These are phyloP conservation scores for Miniopterus natalensis DNA, from an alignment of 2,113 vertebrate species.

Conservation along the genomic window DNA sequence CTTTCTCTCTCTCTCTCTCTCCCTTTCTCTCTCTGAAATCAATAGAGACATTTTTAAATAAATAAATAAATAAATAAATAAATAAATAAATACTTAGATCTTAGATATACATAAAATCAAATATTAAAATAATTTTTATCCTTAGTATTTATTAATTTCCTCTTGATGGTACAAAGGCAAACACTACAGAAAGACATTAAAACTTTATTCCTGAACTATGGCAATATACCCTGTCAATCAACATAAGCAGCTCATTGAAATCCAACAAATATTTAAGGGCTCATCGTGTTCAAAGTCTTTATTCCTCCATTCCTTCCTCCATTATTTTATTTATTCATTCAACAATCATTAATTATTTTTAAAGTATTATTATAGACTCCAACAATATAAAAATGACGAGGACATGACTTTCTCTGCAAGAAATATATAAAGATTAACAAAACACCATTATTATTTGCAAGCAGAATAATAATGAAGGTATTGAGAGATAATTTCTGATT, in stretches of 20 bases:
- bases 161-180: constrained; percentile 13
- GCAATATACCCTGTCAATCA: constrained; percentile 2
- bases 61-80: too few relatives aligned
- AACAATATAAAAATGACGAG: not conserved
- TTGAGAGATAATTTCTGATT: constrained; percentile 20
- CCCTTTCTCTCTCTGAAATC: too few relatives aligned
- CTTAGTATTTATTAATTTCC: constrained; percentile 62
- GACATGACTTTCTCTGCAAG: not conserved
- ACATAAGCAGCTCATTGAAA: not conserved
- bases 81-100: not conserved
- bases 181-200: constrained; percentile 13
- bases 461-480: not conserved
- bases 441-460: not conserved
- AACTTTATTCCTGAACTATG: constrained; percentile 29
- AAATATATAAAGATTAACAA: not conserved
- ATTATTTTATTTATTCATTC: constrained; percentile 23
- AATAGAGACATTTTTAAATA: too few relatives aligned
- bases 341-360: constrained; percentile 30
- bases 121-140: constrained; percentile 36
- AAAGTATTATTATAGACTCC: not conserved
- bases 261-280: constrained; percentile 13
- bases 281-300: not conserved
- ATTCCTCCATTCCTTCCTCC: not conserved
- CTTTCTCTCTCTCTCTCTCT: too few relatives aligned
- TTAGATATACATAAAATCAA: constrained; percentile 37